A percentile compares a stretch with the other conserved stretches of the same genome.
Conservation (phyloP, 2,113 vertebrate genomes). For the Amia ocellicauda region DNA sequence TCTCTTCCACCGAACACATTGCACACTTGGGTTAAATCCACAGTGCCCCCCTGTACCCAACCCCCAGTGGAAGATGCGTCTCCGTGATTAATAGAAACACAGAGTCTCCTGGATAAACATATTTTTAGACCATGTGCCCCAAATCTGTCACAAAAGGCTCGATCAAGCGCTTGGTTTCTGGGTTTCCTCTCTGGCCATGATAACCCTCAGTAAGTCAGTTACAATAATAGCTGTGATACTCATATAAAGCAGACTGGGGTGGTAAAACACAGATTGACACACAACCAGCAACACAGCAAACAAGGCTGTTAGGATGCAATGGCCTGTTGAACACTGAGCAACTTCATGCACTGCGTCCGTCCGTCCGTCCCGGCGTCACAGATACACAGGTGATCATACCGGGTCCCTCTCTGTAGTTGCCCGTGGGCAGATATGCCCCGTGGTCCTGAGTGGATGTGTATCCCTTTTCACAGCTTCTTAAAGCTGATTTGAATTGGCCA, state of each 20-base stretch:
- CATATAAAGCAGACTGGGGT: background rate
- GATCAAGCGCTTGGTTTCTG: background rate
- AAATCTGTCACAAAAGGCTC: conserved; percentile 35
- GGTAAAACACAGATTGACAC: background rate
- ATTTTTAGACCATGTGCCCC: conserved; percentile 45
- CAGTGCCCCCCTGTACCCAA: background rate
- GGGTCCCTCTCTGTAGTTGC: no score
- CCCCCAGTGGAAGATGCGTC: conserved; percentile 22
- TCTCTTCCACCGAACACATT: background rate
- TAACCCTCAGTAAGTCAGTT: background rate
- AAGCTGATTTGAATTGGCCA: no score
- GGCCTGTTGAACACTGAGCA: background rate
- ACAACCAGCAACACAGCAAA: background rate
- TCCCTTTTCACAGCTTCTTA: no score
- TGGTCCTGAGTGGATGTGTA: no score
- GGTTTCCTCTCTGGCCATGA: background rate
- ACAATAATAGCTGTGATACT: background rate
- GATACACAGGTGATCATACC: background rate
- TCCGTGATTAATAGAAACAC: conserved; percentile 47
- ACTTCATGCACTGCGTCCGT: background rate
- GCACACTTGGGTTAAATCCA: background rate
- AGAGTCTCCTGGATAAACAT: conserved; percentile 25
- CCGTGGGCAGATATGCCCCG: no score
- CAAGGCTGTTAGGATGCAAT: background rate
- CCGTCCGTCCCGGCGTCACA: background rate